Percentiles rank a stretch among this genome's conserved stretches.
These are phyloP conservation scores for Paraescarpia echinospica DNA, from an alignment of 1,140 invertebrate species.

Conservation along the genomic window DNA sequence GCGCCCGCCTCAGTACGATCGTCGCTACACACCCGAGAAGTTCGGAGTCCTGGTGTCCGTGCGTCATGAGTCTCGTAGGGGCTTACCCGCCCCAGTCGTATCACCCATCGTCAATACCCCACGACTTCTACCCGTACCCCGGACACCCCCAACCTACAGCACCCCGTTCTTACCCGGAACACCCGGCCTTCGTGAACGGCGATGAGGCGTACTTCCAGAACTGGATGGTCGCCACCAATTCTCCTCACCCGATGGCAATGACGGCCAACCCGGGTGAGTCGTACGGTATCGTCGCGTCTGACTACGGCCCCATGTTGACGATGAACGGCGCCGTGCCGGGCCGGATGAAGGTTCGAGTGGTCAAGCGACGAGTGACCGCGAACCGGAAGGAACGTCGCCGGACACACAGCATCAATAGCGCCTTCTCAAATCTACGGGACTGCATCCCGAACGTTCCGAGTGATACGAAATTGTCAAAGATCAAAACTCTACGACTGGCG, in stretches of 20 bases:
- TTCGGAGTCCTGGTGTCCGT: neutral
- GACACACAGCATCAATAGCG: conserved; percentile 93
- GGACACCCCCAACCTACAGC: neutral
- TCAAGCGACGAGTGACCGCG: conserved; percentile 11
- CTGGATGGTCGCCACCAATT: conserved; percentile 13
- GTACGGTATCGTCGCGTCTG: neutral
- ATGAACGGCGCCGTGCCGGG: neutral
- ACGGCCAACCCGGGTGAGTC: neutral
- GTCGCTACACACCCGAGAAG: neutral
- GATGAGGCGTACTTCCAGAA: conserved; percentile 20
- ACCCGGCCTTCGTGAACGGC: neutral
- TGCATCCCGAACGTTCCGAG: conserved; percentile 94
- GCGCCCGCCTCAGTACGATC: neutral
- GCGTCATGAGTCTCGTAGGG: conserved; percentile 22
- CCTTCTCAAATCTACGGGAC: conserved; percentile 86
- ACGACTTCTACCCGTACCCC: conserved; percentile 22
- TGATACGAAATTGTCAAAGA: conserved; percentile 83
- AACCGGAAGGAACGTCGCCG: conserved; percentile 90
- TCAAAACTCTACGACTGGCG: conserved; percentile 62
- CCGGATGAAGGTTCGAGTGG: neutral
- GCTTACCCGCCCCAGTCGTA: conserved; percentile 11
- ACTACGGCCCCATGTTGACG: conserved; percentile 17
- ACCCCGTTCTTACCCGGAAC: neutral
- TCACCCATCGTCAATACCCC: neutral
- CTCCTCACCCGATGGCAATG: neutral